These are phyloP conservation scores for Malthinus flaveolus DNA, from an alignment of 2,888 invertebrate genomes.

Conservation along the genomic window DNA sequence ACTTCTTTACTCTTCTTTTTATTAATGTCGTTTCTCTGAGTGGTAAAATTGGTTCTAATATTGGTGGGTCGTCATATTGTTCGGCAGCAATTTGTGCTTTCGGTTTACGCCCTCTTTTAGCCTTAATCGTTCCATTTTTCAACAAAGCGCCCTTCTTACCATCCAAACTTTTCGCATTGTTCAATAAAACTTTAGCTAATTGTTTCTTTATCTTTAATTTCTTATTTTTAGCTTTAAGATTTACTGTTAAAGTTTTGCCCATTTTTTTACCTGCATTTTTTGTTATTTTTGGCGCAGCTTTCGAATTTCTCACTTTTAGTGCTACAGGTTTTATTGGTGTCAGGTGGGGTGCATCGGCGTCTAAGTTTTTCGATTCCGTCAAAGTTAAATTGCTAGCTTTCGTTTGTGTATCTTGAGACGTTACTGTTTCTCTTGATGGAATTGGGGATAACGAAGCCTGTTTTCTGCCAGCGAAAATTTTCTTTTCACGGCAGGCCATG, in stretches of 20 bases:
- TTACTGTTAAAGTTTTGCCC: constrained; percentile 31
- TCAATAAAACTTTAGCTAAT: constrained; percentile 43
- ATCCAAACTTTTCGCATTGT: constrained; percentile 43
- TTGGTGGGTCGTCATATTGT: constrained; percentile 40
- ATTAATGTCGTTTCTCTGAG: constrained; percentile 34
- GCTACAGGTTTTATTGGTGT: constrained; percentile 20
- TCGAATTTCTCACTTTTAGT: constrained; percentile 21
- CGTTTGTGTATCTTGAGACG: constrained; percentile 34
- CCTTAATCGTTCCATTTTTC: constrained; percentile 45
- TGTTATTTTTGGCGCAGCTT: constrained; percentile 25
- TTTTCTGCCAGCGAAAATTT: constrained; percentile 49
- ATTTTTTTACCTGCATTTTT: constrained; percentile 28
- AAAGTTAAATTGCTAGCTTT: constrained; percentile 34
- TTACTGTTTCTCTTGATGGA: constrained; percentile 43
- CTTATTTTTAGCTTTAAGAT: constrained; percentile 45
- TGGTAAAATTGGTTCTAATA: constrained; percentile 47
- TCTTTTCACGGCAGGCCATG: constrained; percentile 56
- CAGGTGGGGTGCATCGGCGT: constrained; percentile 31
- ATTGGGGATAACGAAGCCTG: constrained; percentile 43
- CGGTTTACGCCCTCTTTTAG: constrained; percentile 36
- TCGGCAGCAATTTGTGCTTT: constrained; percentile 35
- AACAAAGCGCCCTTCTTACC: constrained; percentile 45
- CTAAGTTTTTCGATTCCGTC: constrained; percentile 32
- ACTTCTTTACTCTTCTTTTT: constrained; percentile 29
- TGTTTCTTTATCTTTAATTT: constrained; percentile 40